Evolutionary conservation across 2,888 invertebrate genomes (phyloP), one percentile per base, ranked within the genome.

Genomic region (Pantelozetes paolii): DNA sequence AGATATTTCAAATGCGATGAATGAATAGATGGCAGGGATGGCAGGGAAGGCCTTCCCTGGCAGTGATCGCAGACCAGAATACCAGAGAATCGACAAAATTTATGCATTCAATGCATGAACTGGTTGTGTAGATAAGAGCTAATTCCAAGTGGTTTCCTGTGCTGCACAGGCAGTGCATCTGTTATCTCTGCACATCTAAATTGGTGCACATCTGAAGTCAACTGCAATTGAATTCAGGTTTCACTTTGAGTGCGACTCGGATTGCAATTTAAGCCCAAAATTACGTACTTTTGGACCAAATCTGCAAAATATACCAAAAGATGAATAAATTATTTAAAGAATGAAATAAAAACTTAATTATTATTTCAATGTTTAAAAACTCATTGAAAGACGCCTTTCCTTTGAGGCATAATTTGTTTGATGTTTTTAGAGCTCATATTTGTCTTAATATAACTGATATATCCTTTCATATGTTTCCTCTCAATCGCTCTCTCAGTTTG

Each of bases 11-110:
- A n/a, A 40, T 1, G 40, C 23, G 40, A 67, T 67, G 67, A 40
- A 67, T 67, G 67, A 42, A 40, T 67, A 67, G 67, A 67, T 67
- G 67, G 67, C 67, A 67, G 67, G 40, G 1, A 67, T n/a, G n/a
- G n/a, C n/a, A n/a, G n/a, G n/a, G n/a, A n/a, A n/a, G n/a, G n/a
- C n/a, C n/a, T n/a, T n/a, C n/a, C n/a, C n/a, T n/a, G n/a, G n/a
- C n/a, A n/a, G n/a, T n/a, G n/a, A n/a, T n/a, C n/a, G n/a, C n/a
- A n/a, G n/a, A n/a, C n/a, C n/a, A n/a, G n/a, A n/a, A n/a, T n/a
- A 45, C 45, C 23, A 11, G 30, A 36, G 15, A 1, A 40, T 23
- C 8, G 23, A 67, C 23, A 18, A 11, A 64, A 42, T n/a, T 42
- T 67, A 36, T 67, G 40, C 23, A 67, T 67, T 30, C 67, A 67